Base-by-base conservation (phyloP, 2,113 vertebrate genomes). In the Oriolus oriolus region DNA sequence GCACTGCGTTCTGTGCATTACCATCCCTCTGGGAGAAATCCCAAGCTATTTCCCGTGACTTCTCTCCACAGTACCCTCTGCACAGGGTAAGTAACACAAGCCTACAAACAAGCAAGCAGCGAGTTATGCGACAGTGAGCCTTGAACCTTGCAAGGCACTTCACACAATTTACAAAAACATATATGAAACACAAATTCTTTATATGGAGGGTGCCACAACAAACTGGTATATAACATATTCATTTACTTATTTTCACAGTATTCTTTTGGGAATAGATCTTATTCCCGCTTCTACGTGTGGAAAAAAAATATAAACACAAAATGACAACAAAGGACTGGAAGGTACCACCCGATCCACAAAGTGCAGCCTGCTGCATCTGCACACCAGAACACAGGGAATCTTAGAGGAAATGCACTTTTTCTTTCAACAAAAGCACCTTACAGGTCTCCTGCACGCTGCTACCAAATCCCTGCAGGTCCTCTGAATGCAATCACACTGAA, bases 101-200 rank as follows among this genome's bases (percentile, higher is more conserved):
- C 19, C 41, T 18, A 42, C 1, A 2, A 42, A n/a, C 1, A 2
- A 53, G n/a, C n/a, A n/a, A n/a, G n/a, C n/a, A n/a, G n/a, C n/a
- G n/a, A n/a, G 16, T 24, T 23, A 59, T 4, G 15, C 2, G 4
- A 65, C 26, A 74, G 37, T 0, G 4, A 79, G 2, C 35, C 45
- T 24, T 15, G 22, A 39, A 42, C 33, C 33, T 6, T 0, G 3
- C 2, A n/a, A 61, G 12, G 45, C 3, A 7, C 71, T 41, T 53
- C n/a, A 18, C 0, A 0, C 9, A 35, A 11, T 27, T 49, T 15
- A 73, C 22, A 56, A 42, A 89, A 69, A 5, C 9, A 56, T 5
- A 14, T 0, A 16, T 0, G 4, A 59, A 50, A 8, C 16, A 49
- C 10, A 21, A 39, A 35, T 35, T 44, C 27, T 31, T 61, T 27